Conservation (phyloP, 2,797 vertebrate species). For the Odontamblyopus lacepedii region DNA sequence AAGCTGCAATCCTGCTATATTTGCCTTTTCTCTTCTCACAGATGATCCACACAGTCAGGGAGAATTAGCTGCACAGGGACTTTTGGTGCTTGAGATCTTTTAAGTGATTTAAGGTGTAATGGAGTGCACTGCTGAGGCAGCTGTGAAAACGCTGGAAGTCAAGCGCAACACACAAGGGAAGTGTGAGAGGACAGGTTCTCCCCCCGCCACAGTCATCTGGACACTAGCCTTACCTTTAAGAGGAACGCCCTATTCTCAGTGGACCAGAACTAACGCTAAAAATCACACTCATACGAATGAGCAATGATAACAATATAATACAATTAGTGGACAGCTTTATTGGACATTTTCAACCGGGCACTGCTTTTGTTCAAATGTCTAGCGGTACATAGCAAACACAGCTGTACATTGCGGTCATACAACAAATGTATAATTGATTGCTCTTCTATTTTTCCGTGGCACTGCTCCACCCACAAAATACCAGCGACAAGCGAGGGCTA, state of each 20-base stretch:
- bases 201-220: constrained; percentile 39
- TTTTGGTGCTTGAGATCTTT: constrained; percentile 76
- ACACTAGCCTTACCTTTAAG: constrained; percentile 56
- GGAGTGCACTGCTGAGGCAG: constrained; percentile 75
- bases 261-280: constrained; percentile 10
- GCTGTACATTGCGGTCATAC: constrained; percentile 31
- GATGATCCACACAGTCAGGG: constrained; percentile 66
- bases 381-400: constrained; percentile 1
- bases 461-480: constrained; percentile 63
- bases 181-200: constrained; percentile 55
- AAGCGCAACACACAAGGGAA: constrained; percentile 73
- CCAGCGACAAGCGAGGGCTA: constrained; percentile 58
- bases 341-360: too few relatives aligned
- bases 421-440: constrained; percentile 58
- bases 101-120: constrained; percentile 81
- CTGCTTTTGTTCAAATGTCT: too few relatives aligned
- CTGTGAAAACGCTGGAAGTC: constrained; percentile 76
- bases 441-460: constrained; percentile 37
- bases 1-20: constrained; percentile 50
- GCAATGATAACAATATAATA: neutral
- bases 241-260: constrained; percentile 24
- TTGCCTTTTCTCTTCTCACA: constrained; percentile 50
- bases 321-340: neutral
- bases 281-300: neutral
- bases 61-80: constrained; percentile 70